Evolutionary conservation across 2,797 vertebrate species (phyloP), one percentile per base, ranked within the genome.

Genomic region (Salarias fasciatus): DNA sequence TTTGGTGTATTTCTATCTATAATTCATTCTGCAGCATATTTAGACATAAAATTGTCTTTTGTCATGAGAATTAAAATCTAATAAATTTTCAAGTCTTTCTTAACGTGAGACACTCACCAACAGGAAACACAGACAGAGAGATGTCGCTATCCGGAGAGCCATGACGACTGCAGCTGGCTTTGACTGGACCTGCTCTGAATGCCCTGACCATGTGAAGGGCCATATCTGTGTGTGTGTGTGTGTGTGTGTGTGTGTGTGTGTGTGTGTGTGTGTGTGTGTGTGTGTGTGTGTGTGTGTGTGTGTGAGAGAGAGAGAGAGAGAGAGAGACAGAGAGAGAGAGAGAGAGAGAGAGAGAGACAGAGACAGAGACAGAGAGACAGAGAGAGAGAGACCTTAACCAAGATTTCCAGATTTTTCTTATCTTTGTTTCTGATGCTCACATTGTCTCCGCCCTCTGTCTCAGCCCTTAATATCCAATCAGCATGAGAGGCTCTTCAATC

Each of bases 381-480:
- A 3, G 18, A 24, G 18, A 24, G 18, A 24, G 3, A 24, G 52
- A 67, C 42, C 43, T 33, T 6, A 35, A 66, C 41, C 46, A 42
- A 37, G 36, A 31, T 57, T 14, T 11, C 40, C 6, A 11, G 11
- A 11, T 36, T 8, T 36, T 8, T 36, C 11, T 40, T 40, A 11
- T 41, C 7, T 6, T 14, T 42, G 8, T 14, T 14, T 15, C 13
- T 14, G 3, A 42, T n/a, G n/a, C 40, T 11, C 40, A 15, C 40
- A n/a, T 13, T 15, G 14, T 43, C 40, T 24, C 15, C 7, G 2
- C 15, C 11, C 13, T 43, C 37, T 49, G 11, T 5, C n/a, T 37
- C 44, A 50, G 46, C 62, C 47, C 12, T 84, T 87, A 84, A 88
- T 85, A 84, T 86, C 83, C 71, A 91, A 92, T 92, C 85, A 91